Conservation (phyloP, 1,140 invertebrate species). For the Zaprionus camerounensis region DNA sequence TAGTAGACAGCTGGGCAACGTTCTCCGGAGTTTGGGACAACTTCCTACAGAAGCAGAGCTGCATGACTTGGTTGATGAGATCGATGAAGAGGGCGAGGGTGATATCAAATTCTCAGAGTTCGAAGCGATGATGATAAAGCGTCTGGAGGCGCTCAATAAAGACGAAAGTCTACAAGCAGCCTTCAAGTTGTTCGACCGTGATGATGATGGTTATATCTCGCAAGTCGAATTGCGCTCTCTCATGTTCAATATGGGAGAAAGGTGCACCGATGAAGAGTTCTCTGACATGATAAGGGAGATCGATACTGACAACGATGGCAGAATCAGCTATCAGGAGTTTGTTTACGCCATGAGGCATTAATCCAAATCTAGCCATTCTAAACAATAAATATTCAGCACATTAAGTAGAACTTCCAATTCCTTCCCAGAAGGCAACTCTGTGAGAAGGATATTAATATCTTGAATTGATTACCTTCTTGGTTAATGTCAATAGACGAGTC, state of each 20-base stretch:
- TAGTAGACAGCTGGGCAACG: conserved; percentile 24
- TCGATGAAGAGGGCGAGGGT: conserved; percentile 40
- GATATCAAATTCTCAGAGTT: conserved; percentile 26
- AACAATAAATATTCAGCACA: background rate
- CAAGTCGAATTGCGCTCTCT: conserved; percentile 2
- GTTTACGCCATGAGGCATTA: conserved; percentile 25
- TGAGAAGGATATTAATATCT: too few species aligned
- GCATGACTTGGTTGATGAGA: conserved; percentile 32
- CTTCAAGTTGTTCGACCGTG: background rate
- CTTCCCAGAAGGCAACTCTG: too few species aligned
- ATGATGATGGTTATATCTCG: conserved; percentile 25
- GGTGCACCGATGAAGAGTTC: conserved; percentile 44
- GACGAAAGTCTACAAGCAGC: conserved; percentile 20
- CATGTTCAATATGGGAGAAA: background rate
- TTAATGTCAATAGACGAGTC: too few species aligned
- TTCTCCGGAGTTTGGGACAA: conserved; percentile 35
- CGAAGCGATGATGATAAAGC: conserved; percentile 21
- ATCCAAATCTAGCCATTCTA: background rate
- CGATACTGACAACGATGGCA: conserved; percentile 51
- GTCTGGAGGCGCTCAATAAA: background rate
- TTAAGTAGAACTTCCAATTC: too few species aligned
- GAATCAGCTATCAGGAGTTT: conserved; percentile 46
- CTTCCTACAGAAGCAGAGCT: conserved; percentile 54
- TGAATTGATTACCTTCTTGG: too few species aligned
- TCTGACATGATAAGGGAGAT: conserved; percentile 48